Base-by-base conservation (phyloP, 2,888 invertebrate genomes). In the Limenitis arthemis region DNA sequence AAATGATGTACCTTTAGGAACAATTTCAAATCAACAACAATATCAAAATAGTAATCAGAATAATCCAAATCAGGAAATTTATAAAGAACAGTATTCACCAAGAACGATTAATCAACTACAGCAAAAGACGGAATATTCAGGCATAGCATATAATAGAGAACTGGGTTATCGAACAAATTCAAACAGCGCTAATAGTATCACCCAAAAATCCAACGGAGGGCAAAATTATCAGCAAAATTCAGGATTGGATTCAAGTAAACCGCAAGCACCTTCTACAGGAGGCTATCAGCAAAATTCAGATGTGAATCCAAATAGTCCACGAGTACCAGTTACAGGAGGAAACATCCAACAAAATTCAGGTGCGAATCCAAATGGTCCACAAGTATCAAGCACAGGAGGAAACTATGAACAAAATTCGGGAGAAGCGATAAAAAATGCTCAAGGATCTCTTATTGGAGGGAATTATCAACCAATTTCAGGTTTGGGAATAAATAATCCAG, bases 141-240 rank as follows among this genome's bases (percentile, higher is more conserved):
- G 6, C 36, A 8, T 30, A 11, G 28, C n/a, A 4, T 31, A n/a
- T 11, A 46, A 11, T 6, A 5, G 9, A 46, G 37, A 29, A 38
- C 46, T 12, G 31, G 12, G 8, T 12, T 46, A 38, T 31, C 11
- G 20, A 29, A 33, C 43, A 11, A 44, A 32, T 20, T 20, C 20
- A 20, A 20, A 20, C 4, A 20, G 1, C 20, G 20, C 20, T 4
- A 20, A 20, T 20, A 20, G 20, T 31, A 41, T 36, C 9, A 33
- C 33, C 6, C 28, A 33, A 46, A 31, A 41, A 37, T 29, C 49
- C 31, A 30, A 32, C 33, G n/a, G 6, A 12, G 36, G 37, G 32
- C 8, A 8, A 12, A 41, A 32, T 34, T 28, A 43, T 51, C 41
- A 54, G 48, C 52, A 56, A 47, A 47, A 46, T 44, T 32, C 40